A percentile compares a stretch with the other conserved stretches of the same genome.
Evolutionary conservation across 1,140 invertebrate genomes (phyloP).

Genomic region (Mesaphorura yosii): DNA sequence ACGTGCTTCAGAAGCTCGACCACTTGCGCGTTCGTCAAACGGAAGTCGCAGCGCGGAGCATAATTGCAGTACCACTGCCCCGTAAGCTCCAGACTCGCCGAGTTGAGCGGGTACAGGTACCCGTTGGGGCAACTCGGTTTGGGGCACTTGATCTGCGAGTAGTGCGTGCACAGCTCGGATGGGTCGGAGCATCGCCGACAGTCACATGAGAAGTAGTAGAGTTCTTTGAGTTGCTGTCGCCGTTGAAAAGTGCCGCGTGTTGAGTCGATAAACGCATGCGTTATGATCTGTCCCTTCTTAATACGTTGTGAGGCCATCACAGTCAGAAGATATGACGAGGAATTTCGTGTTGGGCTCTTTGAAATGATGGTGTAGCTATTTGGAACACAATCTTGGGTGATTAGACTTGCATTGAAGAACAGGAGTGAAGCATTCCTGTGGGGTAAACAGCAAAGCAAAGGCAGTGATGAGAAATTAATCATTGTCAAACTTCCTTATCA

Average conservation of each 20-base stretch:
- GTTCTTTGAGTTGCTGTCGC: constrained; percentile 53
- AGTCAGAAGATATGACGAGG: constrained; percentile 38
- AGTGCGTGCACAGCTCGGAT: constrained; percentile 58
- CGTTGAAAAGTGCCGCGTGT: constrained; percentile 62
- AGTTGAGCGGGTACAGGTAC: constrained; percentile 29
- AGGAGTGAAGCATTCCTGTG: constrained; percentile 23
- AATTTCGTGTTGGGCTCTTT: constrained; percentile 2
- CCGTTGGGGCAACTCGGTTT: constrained; percentile 21
- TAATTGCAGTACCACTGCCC: constrained; percentile 1
- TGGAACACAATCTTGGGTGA: constrained; percentile 67
- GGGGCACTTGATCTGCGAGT: constrained; percentile 60
- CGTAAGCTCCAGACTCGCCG: constrained; percentile 18
- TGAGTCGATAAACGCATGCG: constrained; percentile 57
- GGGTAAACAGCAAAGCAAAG: neutral
- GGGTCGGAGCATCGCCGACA: constrained; percentile 61
- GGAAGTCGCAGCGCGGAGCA: constrained; percentile 5
- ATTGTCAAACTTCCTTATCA: no score
- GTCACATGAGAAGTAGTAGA: constrained; percentile 63
- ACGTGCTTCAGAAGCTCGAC: constrained; percentile 2
- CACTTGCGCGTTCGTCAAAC: neutral
- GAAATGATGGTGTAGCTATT: constrained; percentile 57
- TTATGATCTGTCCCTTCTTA: constrained; percentile 48
- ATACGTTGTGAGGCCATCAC: constrained; percentile 55
- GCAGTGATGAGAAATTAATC: constrained; percentile 1
- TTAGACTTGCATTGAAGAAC: constrained; percentile 44